Conservation (phyloP, 1,140 invertebrate genomes). For the Callitettix versicolor region DNA sequence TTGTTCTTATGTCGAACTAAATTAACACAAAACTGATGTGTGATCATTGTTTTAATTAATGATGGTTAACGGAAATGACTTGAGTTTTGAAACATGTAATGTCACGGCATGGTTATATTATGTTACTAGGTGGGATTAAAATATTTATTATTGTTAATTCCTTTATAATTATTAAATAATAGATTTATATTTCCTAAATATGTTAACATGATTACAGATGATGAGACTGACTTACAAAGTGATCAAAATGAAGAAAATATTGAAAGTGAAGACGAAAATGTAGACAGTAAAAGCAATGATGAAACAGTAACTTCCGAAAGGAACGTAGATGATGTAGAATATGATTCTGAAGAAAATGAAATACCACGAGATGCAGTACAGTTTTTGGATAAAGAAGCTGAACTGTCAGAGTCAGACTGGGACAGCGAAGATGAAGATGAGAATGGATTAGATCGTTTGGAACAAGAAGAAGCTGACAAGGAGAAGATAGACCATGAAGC, state of each 20-base stretch:
- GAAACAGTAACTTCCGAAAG: slow-evolving; percentile 30
- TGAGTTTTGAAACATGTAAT: no score
- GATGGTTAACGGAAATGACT: no score
- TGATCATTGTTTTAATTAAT: no score
- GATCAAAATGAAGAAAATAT: slow-evolving; percentile 29
- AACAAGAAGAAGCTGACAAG: slow-evolving; percentile 62
- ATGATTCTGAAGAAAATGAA: slow-evolving; percentile 71
- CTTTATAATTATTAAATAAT: no score
- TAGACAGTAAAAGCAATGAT: slow-evolving; percentile 30
- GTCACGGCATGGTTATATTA: no score
- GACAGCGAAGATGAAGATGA: slow-evolving; percentile 71
- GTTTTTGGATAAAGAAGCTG: slow-evolving; percentile 77
- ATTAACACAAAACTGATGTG: no score
- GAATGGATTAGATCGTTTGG: slow-evolving; percentile 55
- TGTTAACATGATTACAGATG: slow-evolving; percentile 16
- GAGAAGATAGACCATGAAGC: slow-evolving; percentile 60
- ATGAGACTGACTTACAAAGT: slow-evolving; percentile 37
- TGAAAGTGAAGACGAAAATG: slow-evolving; percentile 29
- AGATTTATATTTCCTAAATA: neutral
- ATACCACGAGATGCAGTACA: slow-evolving; percentile 45
- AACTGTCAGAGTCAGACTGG: slow-evolving; percentile 73
- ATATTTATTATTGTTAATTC: no score
- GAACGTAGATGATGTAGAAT: slow-evolving; percentile 40
- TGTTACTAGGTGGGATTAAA: no score
- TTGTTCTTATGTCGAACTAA: no score